Evolutionary conservation across 2,113 vertebrate species (phyloP).

Genomic region (Peromyscus maniculatus): DNA sequence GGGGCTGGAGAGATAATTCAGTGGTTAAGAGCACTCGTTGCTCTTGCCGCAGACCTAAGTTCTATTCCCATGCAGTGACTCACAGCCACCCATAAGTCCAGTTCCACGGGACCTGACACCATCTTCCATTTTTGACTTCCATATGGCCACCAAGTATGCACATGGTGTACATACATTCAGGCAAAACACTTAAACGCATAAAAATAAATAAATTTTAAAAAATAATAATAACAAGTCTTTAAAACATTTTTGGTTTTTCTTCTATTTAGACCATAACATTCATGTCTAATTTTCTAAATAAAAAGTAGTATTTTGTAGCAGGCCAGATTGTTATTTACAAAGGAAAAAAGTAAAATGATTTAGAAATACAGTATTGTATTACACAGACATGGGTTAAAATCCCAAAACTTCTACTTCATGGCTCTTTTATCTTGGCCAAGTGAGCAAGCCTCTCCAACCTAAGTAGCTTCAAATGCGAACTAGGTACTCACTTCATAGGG

Average conservation of each 20-base stretch:
- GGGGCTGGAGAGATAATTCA: neutral
- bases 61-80: neutral
- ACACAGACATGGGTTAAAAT: neutral
- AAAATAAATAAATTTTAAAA: neutral
- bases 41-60: neutral
- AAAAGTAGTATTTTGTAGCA: neutral
- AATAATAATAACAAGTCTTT: constrained; percentile 12
- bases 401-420: neutral
- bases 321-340: neutral
- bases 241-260: neutral
- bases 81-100: too few species aligned
- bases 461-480: neutral
- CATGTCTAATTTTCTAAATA: constrained; percentile 50
- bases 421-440: neutral
- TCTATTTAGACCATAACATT: neutral
- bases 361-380: neutral
- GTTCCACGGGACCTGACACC: neutral
- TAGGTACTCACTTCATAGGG: neutral
- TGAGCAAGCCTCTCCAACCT: neutral
- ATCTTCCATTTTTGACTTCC: neutral
- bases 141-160: neutral
- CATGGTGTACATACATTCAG: neutral
- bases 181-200: neutral
- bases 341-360: neutral
- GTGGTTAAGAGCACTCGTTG: neutral